Percentiles rank a stretch among this genome's conserved stretches.
Conservation (phyloP, 2,113 vertebrate species). For the Vidua chalybeata region DNA sequence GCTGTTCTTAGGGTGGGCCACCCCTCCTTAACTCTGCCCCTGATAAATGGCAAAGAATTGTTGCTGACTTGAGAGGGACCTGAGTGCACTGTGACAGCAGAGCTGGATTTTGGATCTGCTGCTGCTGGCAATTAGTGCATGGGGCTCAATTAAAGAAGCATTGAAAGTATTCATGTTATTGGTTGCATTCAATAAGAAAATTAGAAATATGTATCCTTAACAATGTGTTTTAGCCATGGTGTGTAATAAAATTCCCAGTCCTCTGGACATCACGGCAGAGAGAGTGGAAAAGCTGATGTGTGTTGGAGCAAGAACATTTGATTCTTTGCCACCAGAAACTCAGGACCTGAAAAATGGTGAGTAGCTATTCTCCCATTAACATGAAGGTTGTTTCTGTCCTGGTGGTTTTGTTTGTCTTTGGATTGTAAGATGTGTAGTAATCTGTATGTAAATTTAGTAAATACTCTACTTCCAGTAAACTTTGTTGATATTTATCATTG, state of each 20-base stretch:
- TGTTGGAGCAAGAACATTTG: slow-evolving; percentile 81
- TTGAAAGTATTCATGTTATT: background rate
- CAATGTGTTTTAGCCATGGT: slow-evolving; percentile 85
- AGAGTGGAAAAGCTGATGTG: slow-evolving; percentile 92
- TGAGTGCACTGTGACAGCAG: background rate
- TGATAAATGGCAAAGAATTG: background rate
- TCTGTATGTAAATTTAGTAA: background rate
- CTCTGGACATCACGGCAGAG: slow-evolving; percentile 84
- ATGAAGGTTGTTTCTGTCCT: background rate
- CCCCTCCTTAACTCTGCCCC: background rate
- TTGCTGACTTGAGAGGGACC: background rate
- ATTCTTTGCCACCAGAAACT: slow-evolving; percentile 85
- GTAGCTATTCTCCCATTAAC: background rate
- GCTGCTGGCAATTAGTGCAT: background rate
- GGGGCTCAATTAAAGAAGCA: background rate
- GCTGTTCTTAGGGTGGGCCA: background rate
- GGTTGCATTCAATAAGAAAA: background rate
- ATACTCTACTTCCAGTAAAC: background rate
- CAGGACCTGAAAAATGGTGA: slow-evolving; percentile 89
- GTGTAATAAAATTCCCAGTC: slow-evolving; percentile 91
- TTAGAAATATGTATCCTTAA: slow-evolving; percentile 55
- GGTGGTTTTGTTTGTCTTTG: background rate
- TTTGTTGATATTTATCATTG: background rate
- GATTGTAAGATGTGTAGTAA: background rate
- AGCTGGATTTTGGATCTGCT: background rate